Evolutionary conservation across 2,797 vertebrate genomes (phyloP), one percentile per base, ranked within the genome.

Genomic region (Chiroxiphia lanceolata): DNA sequence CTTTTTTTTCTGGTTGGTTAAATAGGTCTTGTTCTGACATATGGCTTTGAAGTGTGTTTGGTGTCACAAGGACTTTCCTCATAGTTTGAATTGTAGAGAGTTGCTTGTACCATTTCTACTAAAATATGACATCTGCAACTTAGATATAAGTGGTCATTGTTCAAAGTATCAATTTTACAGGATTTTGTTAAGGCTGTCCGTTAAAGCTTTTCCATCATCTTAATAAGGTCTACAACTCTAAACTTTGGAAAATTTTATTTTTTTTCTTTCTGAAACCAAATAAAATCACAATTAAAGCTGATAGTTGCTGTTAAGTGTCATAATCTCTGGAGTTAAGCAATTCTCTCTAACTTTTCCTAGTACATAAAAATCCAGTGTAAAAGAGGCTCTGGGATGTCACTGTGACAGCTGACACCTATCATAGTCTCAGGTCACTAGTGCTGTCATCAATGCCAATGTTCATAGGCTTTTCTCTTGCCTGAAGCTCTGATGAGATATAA

Each of bases 391-490:
- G 42, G 68, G 40, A 23, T 79, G 33, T 70, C 51, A 57, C 16
- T 0, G 0, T 64, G 75, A n/a, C 29, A 40, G 36, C 56, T 89
- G 86, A 42, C 16, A 54, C 1, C 1, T 63, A 11, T 31, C 33
- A 11, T 4, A 33, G 56, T 77, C 29, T 84, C 4, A 34, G 47
- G 47, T 81, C 25, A 29, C 29, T 48, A 42, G 21, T 45, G 31
- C 48, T 79, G 80, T 63, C 44, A 59, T 45, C 34, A 56, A 0
- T 0, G 0, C n/a, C 26, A 45, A 23, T 27, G 34, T 74, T 82
- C n/a, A 44, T 31, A 36, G 61, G 21, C 42, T 74, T 85, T 93
- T 48, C 17, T 50, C 22, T 38, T 36, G 22, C 64, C 18, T 26
- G 19, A 71, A 91, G 36, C 34, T 84, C 9, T 34, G 29, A 57